Conservation (phyloP, 1,140 invertebrate species). For the Cyrtorhinus lividipennis region DNA sequence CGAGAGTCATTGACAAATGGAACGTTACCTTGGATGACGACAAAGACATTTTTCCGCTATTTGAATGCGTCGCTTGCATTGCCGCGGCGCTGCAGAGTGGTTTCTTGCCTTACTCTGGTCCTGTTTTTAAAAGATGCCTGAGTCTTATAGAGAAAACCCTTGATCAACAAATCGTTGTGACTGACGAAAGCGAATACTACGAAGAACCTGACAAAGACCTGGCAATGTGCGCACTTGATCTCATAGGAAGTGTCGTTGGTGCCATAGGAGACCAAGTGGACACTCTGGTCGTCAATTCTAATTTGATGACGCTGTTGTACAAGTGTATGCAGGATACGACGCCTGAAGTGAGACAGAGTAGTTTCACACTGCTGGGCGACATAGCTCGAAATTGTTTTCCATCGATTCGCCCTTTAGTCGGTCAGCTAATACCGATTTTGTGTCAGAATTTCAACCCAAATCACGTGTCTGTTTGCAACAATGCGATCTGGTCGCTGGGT, state of each 20-base stretch:
- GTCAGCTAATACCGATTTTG: slow-evolving; percentile 87
- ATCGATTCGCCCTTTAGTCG: slow-evolving; percentile 73
- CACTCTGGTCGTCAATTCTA: slow-evolving; percentile 75
- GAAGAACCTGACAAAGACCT: slow-evolving; percentile 96
- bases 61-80: slow-evolving; percentile 94
- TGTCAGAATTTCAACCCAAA: slow-evolving; percentile 95
- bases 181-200: slow-evolving; percentile 66
- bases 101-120: slow-evolving; percentile 95
- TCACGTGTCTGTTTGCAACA: slow-evolving; percentile 97
- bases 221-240: slow-evolving; percentile 95
- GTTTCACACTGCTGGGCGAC: slow-evolving; percentile 94
- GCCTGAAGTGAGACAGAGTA: slow-evolving; percentile 96
- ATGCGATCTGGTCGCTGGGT: slow-evolving; percentile 96
- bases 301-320: slow-evolving; percentile 91
- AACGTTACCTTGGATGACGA: slow-evolving; percentile 95
- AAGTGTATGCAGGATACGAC: slow-evolving; percentile 97
- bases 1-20: slow-evolving; percentile 96
- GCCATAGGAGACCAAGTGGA: slow-evolving; percentile 90
- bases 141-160: slow-evolving; percentile 92
- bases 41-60: slow-evolving; percentile 91
- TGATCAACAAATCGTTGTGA: slow-evolving; percentile 79
- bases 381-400: slow-evolving; percentile 97
- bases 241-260: slow-evolving; percentile 88
- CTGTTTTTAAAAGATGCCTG: slow-evolving; percentile 89
- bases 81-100: slow-evolving; percentile 94